phyloP scores from a whole-genome alignment of 2,888 invertebrate species.

The Glyphotaelius pellucidus region DNA sequence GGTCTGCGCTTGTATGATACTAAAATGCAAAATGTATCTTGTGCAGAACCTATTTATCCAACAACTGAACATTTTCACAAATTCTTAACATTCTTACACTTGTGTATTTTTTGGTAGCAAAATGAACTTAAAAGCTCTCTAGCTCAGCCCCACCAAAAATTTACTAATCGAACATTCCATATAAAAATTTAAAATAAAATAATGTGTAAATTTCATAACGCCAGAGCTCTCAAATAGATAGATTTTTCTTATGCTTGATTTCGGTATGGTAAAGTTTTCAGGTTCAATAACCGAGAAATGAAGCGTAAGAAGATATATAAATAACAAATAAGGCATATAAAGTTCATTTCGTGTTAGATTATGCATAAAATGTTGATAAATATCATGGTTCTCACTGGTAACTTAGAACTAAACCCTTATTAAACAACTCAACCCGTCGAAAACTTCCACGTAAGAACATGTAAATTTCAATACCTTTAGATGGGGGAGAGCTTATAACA shows the following conservation, averaged over 20 bases:
- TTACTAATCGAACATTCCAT: too few species aligned
- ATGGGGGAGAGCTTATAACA: background rate
- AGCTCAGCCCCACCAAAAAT: too few species aligned
- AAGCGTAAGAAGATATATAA: background rate
- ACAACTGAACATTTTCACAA: too few species aligned
- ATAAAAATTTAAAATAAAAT: too few species aligned
- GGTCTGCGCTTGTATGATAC: too few species aligned
- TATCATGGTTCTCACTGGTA: background rate
- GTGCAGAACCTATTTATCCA: too few species aligned
- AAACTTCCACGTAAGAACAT: background rate
- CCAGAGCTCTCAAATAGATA: background rate
- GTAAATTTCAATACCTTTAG: background rate
- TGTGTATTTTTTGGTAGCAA: too few species aligned
- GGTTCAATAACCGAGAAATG: background rate
- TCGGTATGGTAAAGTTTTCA: background rate
- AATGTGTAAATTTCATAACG: too few species aligned
- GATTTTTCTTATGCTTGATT: background rate
- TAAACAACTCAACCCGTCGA: background rate
- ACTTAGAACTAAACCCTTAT: background rate
- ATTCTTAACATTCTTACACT: too few species aligned
- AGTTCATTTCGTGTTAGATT: background rate
- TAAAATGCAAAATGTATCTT: too few species aligned
- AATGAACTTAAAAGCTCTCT: too few species aligned
- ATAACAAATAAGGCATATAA: too few species aligned
- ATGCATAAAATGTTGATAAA: background rate